A percentile compares a stretch with the other conserved stretches of the same genome.
phyloP scores from a whole-genome alignment of 2,113 vertebrate species.

The Megaceryle torquata region DNA sequence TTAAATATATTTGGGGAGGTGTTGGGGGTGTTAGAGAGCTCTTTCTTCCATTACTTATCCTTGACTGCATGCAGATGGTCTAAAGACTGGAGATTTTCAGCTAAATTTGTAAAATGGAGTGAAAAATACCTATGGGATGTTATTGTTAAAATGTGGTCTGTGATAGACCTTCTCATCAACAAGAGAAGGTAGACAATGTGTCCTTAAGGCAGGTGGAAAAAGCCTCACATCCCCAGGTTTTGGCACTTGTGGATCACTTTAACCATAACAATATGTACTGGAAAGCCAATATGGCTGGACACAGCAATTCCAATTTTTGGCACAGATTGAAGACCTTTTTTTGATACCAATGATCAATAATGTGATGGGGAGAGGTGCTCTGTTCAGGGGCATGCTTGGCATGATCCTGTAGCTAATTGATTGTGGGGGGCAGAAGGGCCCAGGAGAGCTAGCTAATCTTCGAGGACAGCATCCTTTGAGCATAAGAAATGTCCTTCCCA shows the following conservation, averaged over 20 bases:
- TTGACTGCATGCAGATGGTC: slow-evolving; percentile 40
- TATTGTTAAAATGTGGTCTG: neutral
- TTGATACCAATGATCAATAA: neutral
- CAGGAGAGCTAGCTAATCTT: neutral
- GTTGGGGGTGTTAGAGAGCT: neutral
- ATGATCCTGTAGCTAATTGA: neutral
- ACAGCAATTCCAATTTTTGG: neutral
- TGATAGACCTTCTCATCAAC: neutral
- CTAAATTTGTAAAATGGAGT: slow-evolving; percentile 42
- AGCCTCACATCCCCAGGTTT: accelerated
- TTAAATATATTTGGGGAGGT: neutral
- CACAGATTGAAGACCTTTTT: neutral
- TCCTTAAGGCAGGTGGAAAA: neutral
- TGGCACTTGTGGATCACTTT: neutral
- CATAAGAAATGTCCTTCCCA: neutral
- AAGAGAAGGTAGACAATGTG: neutral
- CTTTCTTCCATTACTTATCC: slow-evolving; percentile 57
- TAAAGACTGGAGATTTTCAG: slow-evolving; percentile 56
- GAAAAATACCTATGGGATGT: slow-evolving; percentile 8
- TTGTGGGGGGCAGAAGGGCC: neutral
- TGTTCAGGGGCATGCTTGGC: neutral
- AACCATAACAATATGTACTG: neutral
- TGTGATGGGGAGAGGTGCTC: neutral
- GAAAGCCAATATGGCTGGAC: neutral
- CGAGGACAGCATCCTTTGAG: neutral